Evolutionary conservation across 2,888 invertebrate genomes (phyloP).

Genomic region (Ctena decussata): DNA sequence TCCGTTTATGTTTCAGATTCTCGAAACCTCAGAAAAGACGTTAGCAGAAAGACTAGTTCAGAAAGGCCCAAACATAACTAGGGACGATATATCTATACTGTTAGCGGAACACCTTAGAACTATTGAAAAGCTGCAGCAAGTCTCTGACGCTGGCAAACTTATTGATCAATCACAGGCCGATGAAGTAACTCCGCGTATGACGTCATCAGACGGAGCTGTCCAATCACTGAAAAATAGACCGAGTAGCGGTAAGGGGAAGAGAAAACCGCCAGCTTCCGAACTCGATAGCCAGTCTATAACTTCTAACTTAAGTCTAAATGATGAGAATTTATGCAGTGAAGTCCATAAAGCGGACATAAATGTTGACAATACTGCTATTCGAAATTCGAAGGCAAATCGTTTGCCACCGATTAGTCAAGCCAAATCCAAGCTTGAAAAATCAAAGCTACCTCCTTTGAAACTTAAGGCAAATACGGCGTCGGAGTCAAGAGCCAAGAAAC

Average conservation of each 20-base stretch:
- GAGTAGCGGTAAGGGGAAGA: neutral
- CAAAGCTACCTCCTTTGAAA: neutral
- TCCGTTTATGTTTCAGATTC: constrained; percentile 61
- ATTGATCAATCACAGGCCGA: constrained; percentile 14
- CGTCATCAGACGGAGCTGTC: neutral
- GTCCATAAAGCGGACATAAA: neutral
- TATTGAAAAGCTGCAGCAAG: constrained; percentile 71
- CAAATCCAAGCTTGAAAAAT: neutral
- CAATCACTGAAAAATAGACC: constrained; percentile 11
- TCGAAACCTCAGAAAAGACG: constrained; percentile 67
- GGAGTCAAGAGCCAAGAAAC: neutral
- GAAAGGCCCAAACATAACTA: constrained; percentile 55
- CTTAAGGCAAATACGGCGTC: neutral
- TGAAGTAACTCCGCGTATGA: neutral
- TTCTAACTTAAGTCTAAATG: neutral
- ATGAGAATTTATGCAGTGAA: neutral
- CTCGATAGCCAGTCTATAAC: neutral
- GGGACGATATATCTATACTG: constrained; percentile 66
- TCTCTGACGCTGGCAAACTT: constrained; percentile 59
- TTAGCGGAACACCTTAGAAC: constrained; percentile 71
- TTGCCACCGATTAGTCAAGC: neutral
- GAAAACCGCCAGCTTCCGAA: neutral
- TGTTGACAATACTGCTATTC: no score
- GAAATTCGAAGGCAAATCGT: neutral
- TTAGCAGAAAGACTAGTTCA: constrained; percentile 60